These are phyloP conservation scores for Conus betulinus DNA, from an alignment of 1,140 invertebrate species.

Conservation along the genomic window DNA sequence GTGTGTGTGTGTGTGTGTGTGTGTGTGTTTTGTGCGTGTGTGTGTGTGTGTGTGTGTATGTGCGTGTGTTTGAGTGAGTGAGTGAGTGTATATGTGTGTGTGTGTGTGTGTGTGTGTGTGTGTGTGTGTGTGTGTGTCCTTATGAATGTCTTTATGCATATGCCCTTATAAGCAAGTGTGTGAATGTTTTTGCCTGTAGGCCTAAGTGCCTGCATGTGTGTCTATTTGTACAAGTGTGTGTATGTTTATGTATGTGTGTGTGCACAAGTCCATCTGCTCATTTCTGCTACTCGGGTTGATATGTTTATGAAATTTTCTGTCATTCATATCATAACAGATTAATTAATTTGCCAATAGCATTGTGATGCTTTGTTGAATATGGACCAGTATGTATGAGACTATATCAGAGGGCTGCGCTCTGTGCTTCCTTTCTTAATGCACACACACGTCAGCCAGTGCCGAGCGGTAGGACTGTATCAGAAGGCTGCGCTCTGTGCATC, in stretches of 20 bases:
- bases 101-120: conserved; percentile 19
- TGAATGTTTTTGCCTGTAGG: conserved; percentile 31
- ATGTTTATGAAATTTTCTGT: too few species aligned
- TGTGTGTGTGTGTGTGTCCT: conserved; percentile 30
- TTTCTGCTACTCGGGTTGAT: conserved; percentile 77
- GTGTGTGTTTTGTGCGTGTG: too few species aligned
- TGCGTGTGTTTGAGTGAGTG: neutral
- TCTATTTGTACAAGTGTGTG: neutral
- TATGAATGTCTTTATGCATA: conserved; percentile 22
- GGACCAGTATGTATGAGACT: too few species aligned
- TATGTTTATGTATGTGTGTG: conserved; percentile 26
- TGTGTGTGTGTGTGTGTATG: too few species aligned
- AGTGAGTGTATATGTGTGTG: conserved; percentile 4
- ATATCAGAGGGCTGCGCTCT: too few species aligned
- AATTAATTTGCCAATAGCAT: too few species aligned
- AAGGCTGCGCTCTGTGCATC: too few species aligned
- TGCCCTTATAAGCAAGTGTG: conserved; percentile 14
- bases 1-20: conserved; percentile 27
- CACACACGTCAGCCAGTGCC: too few species aligned
- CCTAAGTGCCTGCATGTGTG: conserved; percentile 33
- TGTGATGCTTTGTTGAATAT: conserved; percentile 80
- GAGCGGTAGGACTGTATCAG: too few species aligned
- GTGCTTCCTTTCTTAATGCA: too few species aligned
- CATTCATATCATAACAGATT: too few species aligned
- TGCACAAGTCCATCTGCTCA: neutral